Evolutionary conservation across 2,888 invertebrate species (phyloP), one percentile per base, ranked within the genome.

Genomic region (Leucoma salicis): DNA sequence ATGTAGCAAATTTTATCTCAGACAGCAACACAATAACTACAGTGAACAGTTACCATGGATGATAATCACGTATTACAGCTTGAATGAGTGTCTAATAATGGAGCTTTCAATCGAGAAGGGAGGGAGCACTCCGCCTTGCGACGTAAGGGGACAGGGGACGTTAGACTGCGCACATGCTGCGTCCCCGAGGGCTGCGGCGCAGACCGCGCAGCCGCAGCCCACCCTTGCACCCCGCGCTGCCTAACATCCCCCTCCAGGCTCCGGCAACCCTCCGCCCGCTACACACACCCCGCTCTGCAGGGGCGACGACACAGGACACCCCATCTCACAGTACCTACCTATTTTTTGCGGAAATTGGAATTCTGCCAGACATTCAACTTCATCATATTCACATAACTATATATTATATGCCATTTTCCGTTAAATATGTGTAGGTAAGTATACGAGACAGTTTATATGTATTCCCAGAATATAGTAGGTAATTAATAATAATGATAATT

Each of bases 261-360:
- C 74, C 71, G 59, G 53, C 50, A 10, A 12, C 46, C 42, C 56
- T 36, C 49, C 50, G 49, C 55, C 61, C 60, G 56, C 56, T 47
- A 46, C 56, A 37, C 62, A 37, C 66, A 54, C 82, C 81, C 72
- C 81, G 58, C 78, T 72, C 69, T 78, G 77, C 78, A 82, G 81
- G 80, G 78, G 74, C 68, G 62, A 71, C 66, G 60, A 60, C 66
- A 55, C 60, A 41, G 55, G 48, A 70, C 70, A 74, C 78, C 82
- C 81, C 74, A 75, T 69, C 72, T 67, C 21, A 70, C 68, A 70
- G 68, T 66, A n/a, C n/a, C n/a, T n/a, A n/a, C n/a, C n/a, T n/a
- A 78, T 79, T 82, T 29, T 82, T 83, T 78, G 81, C 84, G 82
- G 81, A 86, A 85, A 86, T 88, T 82, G 65, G 74, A 82, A 78